Percentiles rank a stretch among this genome's conserved stretches.
These are phyloP conservation scores for Drosophila buzzatii DNA, from an alignment of 2,888 invertebrate species.

Conservation along the genomic window DNA sequence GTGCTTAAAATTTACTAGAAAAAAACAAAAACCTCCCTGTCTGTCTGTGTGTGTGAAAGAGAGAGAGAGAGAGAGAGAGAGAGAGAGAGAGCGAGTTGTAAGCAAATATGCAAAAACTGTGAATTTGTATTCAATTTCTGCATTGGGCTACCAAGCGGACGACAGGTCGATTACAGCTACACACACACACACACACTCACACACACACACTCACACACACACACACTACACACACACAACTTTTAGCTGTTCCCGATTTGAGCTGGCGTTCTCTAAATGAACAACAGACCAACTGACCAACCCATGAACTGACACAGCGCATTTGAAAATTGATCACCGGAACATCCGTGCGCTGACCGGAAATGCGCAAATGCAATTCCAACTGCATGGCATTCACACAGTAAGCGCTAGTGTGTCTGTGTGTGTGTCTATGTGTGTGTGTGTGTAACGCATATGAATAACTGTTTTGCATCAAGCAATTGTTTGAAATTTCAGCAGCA, in stretches of 20 bases:
- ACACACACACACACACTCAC: neutral
- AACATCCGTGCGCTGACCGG: conserved; percentile 79
- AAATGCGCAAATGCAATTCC: conserved; percentile 76
- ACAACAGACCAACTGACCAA: conserved; percentile 44
- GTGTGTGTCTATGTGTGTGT: conserved; percentile 10
- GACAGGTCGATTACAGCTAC: conserved; percentile 56
- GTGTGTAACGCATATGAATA: conserved; percentile 45
- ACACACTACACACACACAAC: neutral
- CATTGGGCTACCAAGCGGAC: conserved; percentile 47
- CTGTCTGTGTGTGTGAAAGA: neutral
- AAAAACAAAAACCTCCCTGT: conserved; percentile 22
- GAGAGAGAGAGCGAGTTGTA: conserved; percentile 19
- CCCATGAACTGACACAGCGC: conserved; percentile 69
- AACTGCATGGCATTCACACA: conserved; percentile 46
- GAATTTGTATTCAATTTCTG: conserved; percentile 70
- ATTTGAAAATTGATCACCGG: conserved; percentile 80
- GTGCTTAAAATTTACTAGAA: conserved; percentile 52
- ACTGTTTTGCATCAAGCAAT: conserved; percentile 50
- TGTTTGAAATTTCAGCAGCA: conserved; percentile 22
- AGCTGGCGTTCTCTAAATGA: conserved; percentile 13
- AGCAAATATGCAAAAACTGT: conserved; percentile 70
- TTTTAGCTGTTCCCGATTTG: neutral
- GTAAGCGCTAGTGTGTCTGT: neutral
- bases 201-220: neutral
- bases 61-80: neutral